Percentiles rank a stretch among this genome's conserved stretches.
phyloP scores from a whole-genome alignment of 2,113 vertebrate genomes.

The Colossoma macropomum region DNA sequence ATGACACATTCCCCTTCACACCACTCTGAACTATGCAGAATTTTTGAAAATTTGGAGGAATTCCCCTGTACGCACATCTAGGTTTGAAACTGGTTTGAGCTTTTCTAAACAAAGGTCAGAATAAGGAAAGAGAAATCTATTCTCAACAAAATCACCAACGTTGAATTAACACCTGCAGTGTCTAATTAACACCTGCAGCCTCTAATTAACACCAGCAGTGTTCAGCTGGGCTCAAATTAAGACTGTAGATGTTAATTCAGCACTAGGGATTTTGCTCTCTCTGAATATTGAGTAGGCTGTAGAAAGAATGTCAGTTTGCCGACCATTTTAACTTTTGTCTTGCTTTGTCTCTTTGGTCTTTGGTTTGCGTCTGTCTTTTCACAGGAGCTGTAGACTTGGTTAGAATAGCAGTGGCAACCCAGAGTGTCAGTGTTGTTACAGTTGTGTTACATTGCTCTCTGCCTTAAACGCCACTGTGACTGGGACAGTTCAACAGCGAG shows the following conservation, averaged over 20 bases:
- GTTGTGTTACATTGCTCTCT: not conserved
- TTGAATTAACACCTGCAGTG: not conserved
- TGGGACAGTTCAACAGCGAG: conserved; percentile 1
- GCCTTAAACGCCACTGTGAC: not conserved
- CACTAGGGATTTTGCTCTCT: not conserved
- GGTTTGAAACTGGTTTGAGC: not conserved
- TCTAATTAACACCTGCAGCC: not conserved
- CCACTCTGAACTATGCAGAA: too few relatives aligned
- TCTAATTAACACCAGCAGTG: conserved; percentile 3
- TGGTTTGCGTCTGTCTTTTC: not conserved
- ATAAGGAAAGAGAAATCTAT: not conserved
- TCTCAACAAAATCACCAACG: not conserved
- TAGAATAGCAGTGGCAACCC: not conserved
- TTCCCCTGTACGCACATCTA: not conserved
- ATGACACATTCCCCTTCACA: too few relatives aligned
- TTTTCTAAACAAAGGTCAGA: not conserved
- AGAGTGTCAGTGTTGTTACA: not conserved
- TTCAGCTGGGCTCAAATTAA: not conserved
- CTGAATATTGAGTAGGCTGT: not conserved
- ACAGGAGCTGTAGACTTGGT: not conserved
- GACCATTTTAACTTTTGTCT: not conserved
- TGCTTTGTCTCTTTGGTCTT: not conserved
- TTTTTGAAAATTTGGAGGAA: too few relatives aligned
- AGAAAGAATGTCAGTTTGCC: not conserved
- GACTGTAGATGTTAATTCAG: not conserved